These are phyloP conservation scores for Apodemia mormo DNA, from an alignment of 2,888 invertebrate genomes.

Conservation along the genomic window DNA sequence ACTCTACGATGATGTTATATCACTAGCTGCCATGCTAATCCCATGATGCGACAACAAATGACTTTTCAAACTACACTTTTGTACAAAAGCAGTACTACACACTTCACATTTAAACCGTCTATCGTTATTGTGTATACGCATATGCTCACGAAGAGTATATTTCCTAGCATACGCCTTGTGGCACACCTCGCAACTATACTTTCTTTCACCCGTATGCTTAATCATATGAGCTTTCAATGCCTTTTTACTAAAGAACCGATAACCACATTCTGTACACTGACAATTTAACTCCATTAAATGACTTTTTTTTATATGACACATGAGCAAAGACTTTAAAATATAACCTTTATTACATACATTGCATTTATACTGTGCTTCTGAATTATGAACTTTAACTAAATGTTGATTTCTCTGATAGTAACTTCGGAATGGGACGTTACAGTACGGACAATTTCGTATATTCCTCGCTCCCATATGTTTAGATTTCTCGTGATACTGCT, in stretches of 20 bases:
- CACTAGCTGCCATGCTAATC: conserved; percentile 60
- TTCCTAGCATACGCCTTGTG: conserved; percentile 69
- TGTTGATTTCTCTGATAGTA: conserved; percentile 71
- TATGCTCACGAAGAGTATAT: conserved; percentile 60
- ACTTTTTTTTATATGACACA: conserved; percentile 67
- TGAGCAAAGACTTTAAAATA: conserved; percentile 61
- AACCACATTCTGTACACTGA: conserved; percentile 75
- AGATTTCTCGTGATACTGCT: conserved; percentile 65
- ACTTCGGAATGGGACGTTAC: conserved; percentile 61
- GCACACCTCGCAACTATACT: conserved; percentile 63
- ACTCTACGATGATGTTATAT: conserved; percentile 45
- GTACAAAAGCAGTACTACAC: conserved; percentile 60
- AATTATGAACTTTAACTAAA: conserved; percentile 66
- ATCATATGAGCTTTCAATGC: conserved; percentile 77
- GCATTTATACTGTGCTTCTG: conserved; percentile 67
- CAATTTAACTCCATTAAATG: conserved; percentile 75
- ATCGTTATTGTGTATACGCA: conserved; percentile 70
- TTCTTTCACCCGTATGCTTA: conserved; percentile 69
- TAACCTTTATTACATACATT: conserved; percentile 63
- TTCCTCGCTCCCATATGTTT: conserved; percentile 64
- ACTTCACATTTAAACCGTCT: conserved; percentile 63
- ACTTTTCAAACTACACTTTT: conserved; percentile 68
- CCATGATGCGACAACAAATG: conserved; percentile 67
- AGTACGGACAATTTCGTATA: conserved; percentile 66
- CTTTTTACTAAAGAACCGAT: conserved; percentile 77